Evolutionary conservation across 2,888 invertebrate genomes (phyloP).

Genomic region (Toxonevra muliebris): DNA sequence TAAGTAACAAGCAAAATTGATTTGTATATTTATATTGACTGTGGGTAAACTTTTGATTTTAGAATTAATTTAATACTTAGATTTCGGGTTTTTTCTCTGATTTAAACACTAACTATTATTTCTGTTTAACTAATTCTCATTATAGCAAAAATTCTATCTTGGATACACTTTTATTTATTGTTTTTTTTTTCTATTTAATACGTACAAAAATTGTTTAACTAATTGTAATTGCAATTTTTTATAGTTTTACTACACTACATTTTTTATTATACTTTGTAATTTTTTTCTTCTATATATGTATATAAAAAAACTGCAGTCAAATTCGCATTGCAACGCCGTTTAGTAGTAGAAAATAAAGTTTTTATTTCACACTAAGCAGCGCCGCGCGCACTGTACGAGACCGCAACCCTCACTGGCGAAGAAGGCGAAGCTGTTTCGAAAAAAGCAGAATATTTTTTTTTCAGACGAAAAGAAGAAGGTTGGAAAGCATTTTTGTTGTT

Average conservation of each 20-base stretch:
- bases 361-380: constrained; percentile 20
- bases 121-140: too few species aligned
- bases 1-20: background rate
- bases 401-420: constrained; percentile 54
- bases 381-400: constrained; percentile 49
- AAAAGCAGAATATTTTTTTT: background rate
- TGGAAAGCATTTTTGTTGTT: constrained; percentile 13
- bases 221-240: background rate
- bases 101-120: too few species aligned
- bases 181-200: constrained; percentile 19
- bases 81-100: too few species aligned
- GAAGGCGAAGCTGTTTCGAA: background rate
- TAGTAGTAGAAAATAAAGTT: constrained; percentile 16
- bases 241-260: constrained; percentile 2
- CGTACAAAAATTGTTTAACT: constrained; percentile 8
- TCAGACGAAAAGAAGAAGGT: background rate
- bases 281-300: background rate
- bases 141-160: too few species aligned
- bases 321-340: constrained; percentile 22
- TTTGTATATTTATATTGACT: too few species aligned
- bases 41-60: too few species aligned
- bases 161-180: constrained; percentile 20
- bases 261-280: background rate
- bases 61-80: too few species aligned
- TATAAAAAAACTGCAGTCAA: constrained; percentile 30